These are phyloP conservation scores for Phenganax subtilis DNA, from an alignment of 92 coral and sea anemone genomes.

Conservation along the genomic window DNA sequence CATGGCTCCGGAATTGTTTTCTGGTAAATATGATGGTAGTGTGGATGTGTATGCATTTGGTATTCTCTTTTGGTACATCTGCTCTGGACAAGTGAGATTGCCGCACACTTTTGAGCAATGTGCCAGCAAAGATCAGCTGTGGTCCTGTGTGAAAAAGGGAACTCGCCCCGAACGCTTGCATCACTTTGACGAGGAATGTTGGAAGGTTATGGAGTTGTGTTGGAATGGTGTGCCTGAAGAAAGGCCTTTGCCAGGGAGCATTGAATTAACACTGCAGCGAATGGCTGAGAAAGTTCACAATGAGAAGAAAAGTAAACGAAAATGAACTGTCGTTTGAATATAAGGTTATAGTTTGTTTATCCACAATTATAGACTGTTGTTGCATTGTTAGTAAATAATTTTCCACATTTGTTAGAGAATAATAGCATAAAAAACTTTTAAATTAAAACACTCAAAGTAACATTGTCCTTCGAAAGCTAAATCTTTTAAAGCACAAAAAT, in stretches of 20 bases:
- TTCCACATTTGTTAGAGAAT: too few relatives aligned
- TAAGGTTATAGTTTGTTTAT: not conserved
- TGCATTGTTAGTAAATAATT: too few relatives aligned
- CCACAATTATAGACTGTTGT: too few relatives aligned
- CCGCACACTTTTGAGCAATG: conserved; percentile 97
- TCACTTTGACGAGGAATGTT: conserved; percentile 89
- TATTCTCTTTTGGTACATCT: conserved; percentile 93
- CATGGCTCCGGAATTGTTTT: conserved; percentile 99
- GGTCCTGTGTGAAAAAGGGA: conserved; percentile 94
- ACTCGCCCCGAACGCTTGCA: conserved; percentile 90
- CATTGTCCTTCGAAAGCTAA: too few relatives aligned
- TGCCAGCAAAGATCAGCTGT: conserved; percentile 93
- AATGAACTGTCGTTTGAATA: not conserved
- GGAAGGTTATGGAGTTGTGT: conserved; percentile 90
- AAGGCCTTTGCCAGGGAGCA: conserved; percentile 84
- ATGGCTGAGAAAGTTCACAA: conserved; percentile 39
- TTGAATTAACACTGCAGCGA: conserved; percentile 63
- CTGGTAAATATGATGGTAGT: conserved; percentile 98
- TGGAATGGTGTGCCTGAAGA: conserved; percentile 85
- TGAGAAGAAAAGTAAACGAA: conserved; percentile 30
- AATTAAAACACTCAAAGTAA: too few relatives aligned
- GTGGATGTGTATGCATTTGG: conserved; percentile 99
- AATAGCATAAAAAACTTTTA: too few relatives aligned
- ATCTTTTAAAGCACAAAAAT: too few relatives aligned
- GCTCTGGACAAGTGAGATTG: conserved; percentile 92